These are phyloP conservation scores for Eilema caniola DNA, from an alignment of 2,888 invertebrate species.

Conservation along the genomic window DNA sequence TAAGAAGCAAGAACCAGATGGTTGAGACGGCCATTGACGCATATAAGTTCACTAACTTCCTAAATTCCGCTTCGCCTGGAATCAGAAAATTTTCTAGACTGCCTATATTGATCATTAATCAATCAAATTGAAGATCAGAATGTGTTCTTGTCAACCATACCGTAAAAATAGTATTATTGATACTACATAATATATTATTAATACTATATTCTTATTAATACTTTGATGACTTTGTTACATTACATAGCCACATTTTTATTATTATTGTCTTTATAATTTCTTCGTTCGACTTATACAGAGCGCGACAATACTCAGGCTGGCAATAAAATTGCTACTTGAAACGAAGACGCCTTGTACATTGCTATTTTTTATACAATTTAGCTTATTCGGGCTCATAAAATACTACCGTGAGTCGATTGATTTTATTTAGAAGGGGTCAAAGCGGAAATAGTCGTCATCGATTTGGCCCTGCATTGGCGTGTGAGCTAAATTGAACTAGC, in stretches of 20 bases:
- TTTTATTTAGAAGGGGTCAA: not conserved
- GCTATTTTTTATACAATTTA: no score
- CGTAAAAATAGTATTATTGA: no score
- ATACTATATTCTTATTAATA: no score
- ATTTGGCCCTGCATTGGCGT: not conserved
- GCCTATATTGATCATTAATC: not conserved
- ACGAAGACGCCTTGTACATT: no score
- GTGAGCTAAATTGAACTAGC: not conserved
- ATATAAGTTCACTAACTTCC: constrained; percentile 14
- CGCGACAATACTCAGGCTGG: no score
- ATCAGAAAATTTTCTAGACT: not conserved
- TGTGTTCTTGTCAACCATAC: not conserved
- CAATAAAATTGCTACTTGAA: no score
- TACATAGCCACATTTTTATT: no score
- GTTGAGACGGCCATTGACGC: constrained; percentile 42
- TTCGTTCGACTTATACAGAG: no score
- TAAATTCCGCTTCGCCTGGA: not conserved
- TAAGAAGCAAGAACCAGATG: constrained; percentile 30
- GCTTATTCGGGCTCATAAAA: not conserved
- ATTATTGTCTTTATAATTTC: no score
- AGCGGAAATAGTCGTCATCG: not conserved
- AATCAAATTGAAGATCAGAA: not conserved
- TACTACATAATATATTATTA: no score
- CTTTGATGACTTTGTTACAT: no score
- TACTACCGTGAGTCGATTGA: not conserved